Percentiles rank a stretch among this genome's conserved stretches.
phyloP scores from a whole-genome alignment of 1,140 invertebrate genomes.

The Neodiprion virginianus region DNA sequence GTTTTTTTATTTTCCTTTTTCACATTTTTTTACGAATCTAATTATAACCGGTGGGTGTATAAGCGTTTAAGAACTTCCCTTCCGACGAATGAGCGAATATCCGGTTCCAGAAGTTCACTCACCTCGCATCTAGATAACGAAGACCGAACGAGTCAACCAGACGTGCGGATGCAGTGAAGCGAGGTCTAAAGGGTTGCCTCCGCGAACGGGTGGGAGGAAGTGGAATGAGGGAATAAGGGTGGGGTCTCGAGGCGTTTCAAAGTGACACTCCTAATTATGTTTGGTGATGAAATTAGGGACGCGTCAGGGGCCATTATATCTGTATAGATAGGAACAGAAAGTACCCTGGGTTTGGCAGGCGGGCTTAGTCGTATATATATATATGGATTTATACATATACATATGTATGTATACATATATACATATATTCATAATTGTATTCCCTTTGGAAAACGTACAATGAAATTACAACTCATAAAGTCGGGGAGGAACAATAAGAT shows the following conservation, averaged over 20 bases:
- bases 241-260: not conserved
- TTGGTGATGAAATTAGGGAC: constrained; percentile 13
- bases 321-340: not conserved
- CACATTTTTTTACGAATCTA: not conserved
- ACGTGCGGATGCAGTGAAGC: not conserved
- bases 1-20: too few species aligned
- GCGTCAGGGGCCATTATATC: constrained; percentile 8
- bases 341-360: not conserved
- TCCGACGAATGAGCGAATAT: not conserved
- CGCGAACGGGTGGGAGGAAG: not conserved
- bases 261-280: constrained; percentile 16
- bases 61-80: not conserved
- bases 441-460: constrained; percentile 8
- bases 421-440: not conserved
- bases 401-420: too few species aligned
- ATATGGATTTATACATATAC: not conserved
- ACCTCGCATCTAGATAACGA: not conserved
- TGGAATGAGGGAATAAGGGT: not conserved
- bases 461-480: constrained; percentile 12
- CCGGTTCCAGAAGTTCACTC: constrained; percentile 4
- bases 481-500: not conserved
- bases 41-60: not conserved
- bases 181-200: not conserved
- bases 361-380: not conserved
- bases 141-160: not conserved